These are phyloP conservation scores for Lutjanus argentimaculatus DNA, from an alignment of 2,797 vertebrate species.

Conservation along the genomic window DNA sequence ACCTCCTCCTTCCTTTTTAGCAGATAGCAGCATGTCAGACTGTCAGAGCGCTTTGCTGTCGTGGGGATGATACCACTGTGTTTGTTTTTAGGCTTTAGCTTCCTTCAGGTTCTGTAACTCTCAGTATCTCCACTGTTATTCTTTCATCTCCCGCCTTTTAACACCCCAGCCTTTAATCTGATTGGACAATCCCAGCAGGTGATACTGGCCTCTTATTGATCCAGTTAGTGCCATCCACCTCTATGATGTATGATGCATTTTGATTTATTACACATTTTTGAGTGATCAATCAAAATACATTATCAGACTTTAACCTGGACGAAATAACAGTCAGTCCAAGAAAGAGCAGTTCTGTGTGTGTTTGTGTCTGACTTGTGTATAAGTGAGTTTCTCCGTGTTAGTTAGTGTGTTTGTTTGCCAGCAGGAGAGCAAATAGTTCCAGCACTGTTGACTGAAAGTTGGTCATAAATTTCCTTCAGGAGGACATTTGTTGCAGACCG, in stretches of 20 bases:
- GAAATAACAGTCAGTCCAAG: neutral
- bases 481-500: constrained; percentile 16
- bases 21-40: constrained; percentile 55
- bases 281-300: too few relatives aligned
- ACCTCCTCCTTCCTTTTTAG: constrained; percentile 37
- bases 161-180: constrained; percentile 72
- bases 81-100: constrained; percentile 77
- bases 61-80: constrained; percentile 63
- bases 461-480: constrained; percentile 1
- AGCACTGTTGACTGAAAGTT: constrained; percentile 17
- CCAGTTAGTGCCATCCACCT: neutral
- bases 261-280: too few relatives aligned
- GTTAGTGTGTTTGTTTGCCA: constrained; percentile 36
- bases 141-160: constrained; percentile 77
- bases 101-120: constrained; percentile 66
- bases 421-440: constrained; percentile 27
- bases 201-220: neutral
- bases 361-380: neutral
- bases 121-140: constrained; percentile 72
- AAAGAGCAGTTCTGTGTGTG: neutral
- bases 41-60: constrained; percentile 50
- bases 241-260: too few relatives aligned
- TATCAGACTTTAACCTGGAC: neutral
- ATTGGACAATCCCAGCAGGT: constrained; percentile 64
- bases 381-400: constrained; percentile 1